Percentiles rank a stretch among this genome's conserved stretches.
These are phyloP conservation scores for Leptinotarsa rubiginosa DNA, from an alignment of 2,888 invertebrate species.

Conservation along the genomic window DNA sequence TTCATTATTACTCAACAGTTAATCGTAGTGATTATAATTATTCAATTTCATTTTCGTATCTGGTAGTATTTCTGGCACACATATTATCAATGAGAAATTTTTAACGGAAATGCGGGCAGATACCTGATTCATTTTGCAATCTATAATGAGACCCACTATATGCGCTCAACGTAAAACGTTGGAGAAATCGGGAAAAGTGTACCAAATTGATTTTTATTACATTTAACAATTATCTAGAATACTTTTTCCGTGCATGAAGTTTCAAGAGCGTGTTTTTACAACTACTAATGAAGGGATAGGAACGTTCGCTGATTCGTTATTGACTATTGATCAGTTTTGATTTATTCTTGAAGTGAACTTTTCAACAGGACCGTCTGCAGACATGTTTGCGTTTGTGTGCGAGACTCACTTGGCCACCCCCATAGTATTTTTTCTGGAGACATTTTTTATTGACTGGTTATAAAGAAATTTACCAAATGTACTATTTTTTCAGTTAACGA, in stretches of 20 bases:
- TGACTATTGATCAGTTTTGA: too few species aligned
- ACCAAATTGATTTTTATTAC: neutral
- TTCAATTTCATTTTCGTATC: neutral
- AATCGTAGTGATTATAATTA: neutral
- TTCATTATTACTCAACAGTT: neutral
- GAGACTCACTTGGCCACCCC: too few species aligned
- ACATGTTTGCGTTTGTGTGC: too few species aligned
- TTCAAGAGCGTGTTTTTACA: conserved; percentile 6
- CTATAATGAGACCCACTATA: conserved; percentile 8
- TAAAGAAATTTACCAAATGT: too few species aligned
- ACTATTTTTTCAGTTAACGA: too few species aligned
- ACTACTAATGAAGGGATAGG: neutral
- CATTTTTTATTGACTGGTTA: too few species aligned
- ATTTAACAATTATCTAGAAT: conserved; percentile 15
- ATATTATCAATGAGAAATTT: conserved; percentile 11
- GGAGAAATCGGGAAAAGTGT: conserved; percentile 34
- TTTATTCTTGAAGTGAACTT: too few species aligned
- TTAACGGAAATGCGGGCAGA: conserved; percentile 22
- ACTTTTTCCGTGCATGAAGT: conserved; percentile 7
- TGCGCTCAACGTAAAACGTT: conserved; percentile 27
- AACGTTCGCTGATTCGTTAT: conserved; percentile 1
- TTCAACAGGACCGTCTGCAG: too few species aligned
- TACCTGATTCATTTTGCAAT: conserved; percentile 8
- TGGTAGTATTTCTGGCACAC: neutral
- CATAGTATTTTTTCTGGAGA: too few species aligned